Conservation (phyloP, 2,113 vertebrate species). For the Esox niger region DNA sequence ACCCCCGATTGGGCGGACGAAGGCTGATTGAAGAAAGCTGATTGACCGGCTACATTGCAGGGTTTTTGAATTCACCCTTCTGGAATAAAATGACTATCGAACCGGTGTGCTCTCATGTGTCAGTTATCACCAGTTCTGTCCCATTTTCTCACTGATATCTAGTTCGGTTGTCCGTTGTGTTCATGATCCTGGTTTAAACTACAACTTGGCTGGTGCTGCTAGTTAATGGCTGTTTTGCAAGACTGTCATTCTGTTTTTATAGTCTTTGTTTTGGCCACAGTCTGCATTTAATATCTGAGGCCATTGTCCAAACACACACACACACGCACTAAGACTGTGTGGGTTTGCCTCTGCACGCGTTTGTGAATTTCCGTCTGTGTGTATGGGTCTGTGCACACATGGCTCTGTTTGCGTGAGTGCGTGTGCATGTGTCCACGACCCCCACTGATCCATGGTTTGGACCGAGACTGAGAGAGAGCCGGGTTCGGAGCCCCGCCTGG, state of each 20-base stretch:
- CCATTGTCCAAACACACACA: background rate
- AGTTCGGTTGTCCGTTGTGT: background rate
- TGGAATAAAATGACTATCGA: background rate
- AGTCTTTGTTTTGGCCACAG: background rate
- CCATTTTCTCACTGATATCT: background rate
- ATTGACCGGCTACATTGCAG: too few species aligned
- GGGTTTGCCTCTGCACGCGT: conserved; percentile 4
- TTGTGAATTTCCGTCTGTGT: too few species aligned
- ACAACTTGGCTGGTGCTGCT: background rate
- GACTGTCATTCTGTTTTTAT: background rate
- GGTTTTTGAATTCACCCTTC: too few species aligned
- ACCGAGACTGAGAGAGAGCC: background rate
- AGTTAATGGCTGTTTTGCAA: conserved; percentile 1
- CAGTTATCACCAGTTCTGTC: background rate
- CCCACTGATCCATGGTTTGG: background rate
- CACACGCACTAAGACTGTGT: background rate
- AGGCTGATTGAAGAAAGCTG: too few species aligned
- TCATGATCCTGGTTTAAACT: background rate
- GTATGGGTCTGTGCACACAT: background rate
- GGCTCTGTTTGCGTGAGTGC: background rate
- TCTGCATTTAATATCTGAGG: background rate
- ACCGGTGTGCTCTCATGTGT: background rate
- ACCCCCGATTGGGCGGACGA: too few species aligned
- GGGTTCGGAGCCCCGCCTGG: conserved; percentile 1
- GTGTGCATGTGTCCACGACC: background rate